Conservation (phyloP, 2,797 vertebrate species). For the Tympanoctomys barrerae region DNA sequence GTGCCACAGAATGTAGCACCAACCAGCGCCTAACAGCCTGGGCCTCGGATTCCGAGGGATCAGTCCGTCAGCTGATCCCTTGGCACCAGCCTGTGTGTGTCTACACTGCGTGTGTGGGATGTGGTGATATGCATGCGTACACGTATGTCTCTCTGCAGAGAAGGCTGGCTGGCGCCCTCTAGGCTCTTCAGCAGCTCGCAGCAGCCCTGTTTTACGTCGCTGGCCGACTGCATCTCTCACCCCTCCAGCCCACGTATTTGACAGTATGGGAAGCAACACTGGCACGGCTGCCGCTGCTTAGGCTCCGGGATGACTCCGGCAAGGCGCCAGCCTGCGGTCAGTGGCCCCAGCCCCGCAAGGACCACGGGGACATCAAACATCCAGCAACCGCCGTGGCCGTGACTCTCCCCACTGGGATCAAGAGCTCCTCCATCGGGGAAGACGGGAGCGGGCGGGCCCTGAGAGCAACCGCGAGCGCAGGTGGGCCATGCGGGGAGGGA, state of each 20-base stretch:
- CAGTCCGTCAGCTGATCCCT: not conserved
- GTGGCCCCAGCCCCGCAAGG: not conserved
- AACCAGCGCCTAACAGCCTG: not conserved
- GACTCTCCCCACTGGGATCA: not conserved
- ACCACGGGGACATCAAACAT: not conserved
- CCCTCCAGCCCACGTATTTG: not conserved
- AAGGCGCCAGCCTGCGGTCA: too few species aligned
- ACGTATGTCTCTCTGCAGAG: not conserved
- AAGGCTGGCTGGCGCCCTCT: not conserved
- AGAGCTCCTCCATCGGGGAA: not conserved
- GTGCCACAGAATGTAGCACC: not conserved
- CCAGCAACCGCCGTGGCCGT: not conserved
- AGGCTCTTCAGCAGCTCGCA: not conserved
- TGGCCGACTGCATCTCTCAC: not conserved
- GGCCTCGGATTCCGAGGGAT: not conserved
- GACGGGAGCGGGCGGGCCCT: not conserved
- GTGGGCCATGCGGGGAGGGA: not conserved
- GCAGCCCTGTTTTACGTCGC: not conserved
- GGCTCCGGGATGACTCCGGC: not conserved
- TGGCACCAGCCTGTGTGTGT: not conserved
- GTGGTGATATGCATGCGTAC: not conserved
- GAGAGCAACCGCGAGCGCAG: not conserved
- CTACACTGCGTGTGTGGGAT: too few species aligned
- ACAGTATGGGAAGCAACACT: not conserved
- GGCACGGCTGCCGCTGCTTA: too few species aligned